Evolutionary conservation across 2,113 vertebrate species (phyloP).

Genomic region (Antennarius striatus): DNA sequence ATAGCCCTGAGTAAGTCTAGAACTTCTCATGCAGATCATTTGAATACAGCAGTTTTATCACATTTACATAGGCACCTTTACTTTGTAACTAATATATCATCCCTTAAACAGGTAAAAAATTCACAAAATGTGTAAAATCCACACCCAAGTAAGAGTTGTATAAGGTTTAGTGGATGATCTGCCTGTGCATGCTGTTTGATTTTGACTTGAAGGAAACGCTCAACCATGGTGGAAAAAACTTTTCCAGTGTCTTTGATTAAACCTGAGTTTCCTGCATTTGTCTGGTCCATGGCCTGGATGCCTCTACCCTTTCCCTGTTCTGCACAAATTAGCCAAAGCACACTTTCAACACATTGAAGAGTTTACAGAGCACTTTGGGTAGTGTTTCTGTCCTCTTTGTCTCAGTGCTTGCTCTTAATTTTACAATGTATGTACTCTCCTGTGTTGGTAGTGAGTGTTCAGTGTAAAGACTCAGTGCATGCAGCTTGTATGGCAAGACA

Average conservation of each 20-base stretch:
- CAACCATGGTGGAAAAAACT: constrained; percentile 13
- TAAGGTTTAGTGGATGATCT: constrained; percentile 55
- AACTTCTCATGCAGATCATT: neutral
- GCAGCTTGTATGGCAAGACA: constrained; percentile 56
- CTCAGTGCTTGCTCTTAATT: constrained; percentile 12
- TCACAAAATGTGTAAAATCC: constrained; percentile 81
- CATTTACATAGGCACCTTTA: constrained; percentile 7
- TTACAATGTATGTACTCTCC: constrained; percentile 10
- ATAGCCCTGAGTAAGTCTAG: constrained; percentile 86
- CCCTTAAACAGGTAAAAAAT: constrained; percentile 83
- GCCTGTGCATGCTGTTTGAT: constrained; percentile 80
- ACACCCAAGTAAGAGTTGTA: constrained; percentile 82
- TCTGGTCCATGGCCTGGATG: constrained; percentile 51
- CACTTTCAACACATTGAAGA: constrained; percentile 64
- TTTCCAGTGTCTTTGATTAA: constrained; percentile 19
- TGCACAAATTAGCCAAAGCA: constrained; percentile 28
- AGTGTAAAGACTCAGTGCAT: constrained; percentile 54
- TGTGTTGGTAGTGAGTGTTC: constrained; percentile 57
- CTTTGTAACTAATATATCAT: constrained; percentile 66
- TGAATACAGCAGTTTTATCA: constrained; percentile 1
- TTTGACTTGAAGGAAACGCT: constrained; percentile 37
- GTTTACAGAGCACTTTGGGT: neutral
- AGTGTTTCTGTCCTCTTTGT: constrained; percentile 1
- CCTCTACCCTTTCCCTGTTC: constrained; percentile 31
- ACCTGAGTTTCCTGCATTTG: constrained; percentile 23